Conservation (phyloP, 2,797 vertebrate genomes). For the Sarcophilus harrisii region DNA sequence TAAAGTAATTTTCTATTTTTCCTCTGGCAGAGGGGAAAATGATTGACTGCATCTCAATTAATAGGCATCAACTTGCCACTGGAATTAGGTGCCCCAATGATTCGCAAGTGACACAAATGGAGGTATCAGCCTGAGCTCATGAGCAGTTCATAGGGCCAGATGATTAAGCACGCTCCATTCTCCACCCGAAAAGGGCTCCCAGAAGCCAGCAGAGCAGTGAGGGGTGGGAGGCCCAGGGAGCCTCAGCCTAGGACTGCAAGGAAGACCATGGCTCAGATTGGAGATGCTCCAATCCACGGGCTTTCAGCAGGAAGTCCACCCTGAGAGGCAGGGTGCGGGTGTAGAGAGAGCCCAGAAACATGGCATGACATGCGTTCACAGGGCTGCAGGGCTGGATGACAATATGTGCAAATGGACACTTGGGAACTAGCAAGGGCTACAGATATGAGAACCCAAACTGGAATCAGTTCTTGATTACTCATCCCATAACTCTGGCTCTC, state of each 20-base stretch:
- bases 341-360: neutral
- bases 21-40: constrained; percentile 50
- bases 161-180: constrained; percentile 23
- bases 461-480: neutral
- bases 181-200: neutral
- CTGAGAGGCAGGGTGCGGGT: neutral
- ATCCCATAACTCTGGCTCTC: neutral
- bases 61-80: constrained; percentile 40
- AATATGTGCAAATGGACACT: neutral
- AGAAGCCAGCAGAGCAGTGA: neutral
- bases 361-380: neutral
- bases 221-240: constrained; percentile 5
- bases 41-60: constrained; percentile 46
- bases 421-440: neutral
- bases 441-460: neutral
- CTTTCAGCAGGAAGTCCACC: neutral
- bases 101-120: constrained; percentile 55
- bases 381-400: neutral
- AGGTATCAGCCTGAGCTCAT: constrained; percentile 33
- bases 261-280: neutral
- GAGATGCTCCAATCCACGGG: neutral
- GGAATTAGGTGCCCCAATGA: constrained; percentile 11
- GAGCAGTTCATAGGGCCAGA: constrained; percentile 50
- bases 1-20: constrained; percentile 58
- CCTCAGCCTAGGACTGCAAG: neutral